These are phyloP conservation scores for Chionoecetes opilio DNA, from an alignment of 1,140 invertebrate species.

Conservation along the genomic window DNA sequence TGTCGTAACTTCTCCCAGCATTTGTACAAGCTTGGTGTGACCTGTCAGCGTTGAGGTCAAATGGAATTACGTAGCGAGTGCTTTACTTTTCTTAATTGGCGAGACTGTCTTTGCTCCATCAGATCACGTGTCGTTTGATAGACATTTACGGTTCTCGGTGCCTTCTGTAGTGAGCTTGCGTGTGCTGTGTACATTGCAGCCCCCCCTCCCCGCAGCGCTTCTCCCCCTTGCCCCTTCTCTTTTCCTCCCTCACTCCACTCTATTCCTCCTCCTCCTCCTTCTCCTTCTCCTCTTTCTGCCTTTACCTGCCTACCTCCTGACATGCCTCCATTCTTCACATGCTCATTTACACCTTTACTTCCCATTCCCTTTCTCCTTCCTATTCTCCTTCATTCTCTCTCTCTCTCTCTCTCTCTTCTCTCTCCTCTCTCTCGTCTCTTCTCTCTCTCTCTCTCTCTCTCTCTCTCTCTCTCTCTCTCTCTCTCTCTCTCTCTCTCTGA, in stretches of 20 bases:
- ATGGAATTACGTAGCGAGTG: constrained; percentile 7
- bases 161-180: neutral
- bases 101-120: neutral
- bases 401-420: neutral
- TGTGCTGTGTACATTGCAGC: neutral
- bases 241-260: neutral
- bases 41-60: neutral
- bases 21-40: neutral
- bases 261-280: neutral
- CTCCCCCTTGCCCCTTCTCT: neutral
- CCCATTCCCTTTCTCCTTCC: constrained; percentile 2
- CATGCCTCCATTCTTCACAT: neutral
- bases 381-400: neutral
- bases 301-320: neutral
- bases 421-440: too few species aligned
- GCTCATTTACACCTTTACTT: neutral
- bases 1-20: neutral
- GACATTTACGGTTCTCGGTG: neutral
- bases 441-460: too few species aligned
- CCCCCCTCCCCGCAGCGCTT: neutral
- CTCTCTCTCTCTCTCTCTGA: neutral
- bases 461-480: too few species aligned
- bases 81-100: constrained; percentile 30
- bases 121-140: constrained; percentile 1
- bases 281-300: neutral